A percentile compares a stretch with the other conserved stretches of the same genome.
Evolutionary conservation across 2,113 vertebrate species (phyloP).

Genomic region (Pipra filicauda): DNA sequence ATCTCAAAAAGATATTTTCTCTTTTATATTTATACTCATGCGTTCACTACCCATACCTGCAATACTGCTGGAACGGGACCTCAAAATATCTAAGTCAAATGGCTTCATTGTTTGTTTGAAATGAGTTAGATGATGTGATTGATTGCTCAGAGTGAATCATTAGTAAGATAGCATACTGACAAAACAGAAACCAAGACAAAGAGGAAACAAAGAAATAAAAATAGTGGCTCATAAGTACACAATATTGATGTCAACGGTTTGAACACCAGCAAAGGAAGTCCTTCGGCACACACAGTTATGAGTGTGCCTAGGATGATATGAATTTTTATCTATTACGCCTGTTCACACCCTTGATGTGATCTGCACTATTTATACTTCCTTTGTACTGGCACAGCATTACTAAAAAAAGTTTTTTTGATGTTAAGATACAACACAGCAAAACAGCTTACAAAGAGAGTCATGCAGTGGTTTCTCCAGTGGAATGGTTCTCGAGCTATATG

Average conservation of each 20-base stretch:
- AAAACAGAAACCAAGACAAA: neutral
- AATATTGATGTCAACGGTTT: neutral
- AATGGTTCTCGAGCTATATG: neutral
- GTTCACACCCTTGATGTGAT: neutral
- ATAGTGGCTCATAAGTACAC: neutral
- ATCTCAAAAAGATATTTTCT: neutral
- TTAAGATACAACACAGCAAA: neutral
- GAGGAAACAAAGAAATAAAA: neutral
- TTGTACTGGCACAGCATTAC: neutral
- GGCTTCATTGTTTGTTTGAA: neutral
- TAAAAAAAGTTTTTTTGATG: neutral
- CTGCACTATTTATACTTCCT: neutral
- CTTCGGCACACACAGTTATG: neutral
- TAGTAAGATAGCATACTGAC: neutral
- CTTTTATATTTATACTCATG: neutral
- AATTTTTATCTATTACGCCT: neutral
- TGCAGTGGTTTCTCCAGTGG: neutral
- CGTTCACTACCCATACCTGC: neutral
- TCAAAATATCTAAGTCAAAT: neutral
- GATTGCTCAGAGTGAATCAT: neutral
- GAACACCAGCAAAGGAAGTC: neutral
- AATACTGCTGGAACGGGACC: neutral
- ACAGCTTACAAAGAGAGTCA: neutral
- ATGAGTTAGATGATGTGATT: neutral
- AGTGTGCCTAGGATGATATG: neutral